Evolutionary conservation across 1,140 invertebrate genomes (phyloP), one percentile per base, ranked within the genome.

Genomic region (Glossosoma conforme): DNA sequence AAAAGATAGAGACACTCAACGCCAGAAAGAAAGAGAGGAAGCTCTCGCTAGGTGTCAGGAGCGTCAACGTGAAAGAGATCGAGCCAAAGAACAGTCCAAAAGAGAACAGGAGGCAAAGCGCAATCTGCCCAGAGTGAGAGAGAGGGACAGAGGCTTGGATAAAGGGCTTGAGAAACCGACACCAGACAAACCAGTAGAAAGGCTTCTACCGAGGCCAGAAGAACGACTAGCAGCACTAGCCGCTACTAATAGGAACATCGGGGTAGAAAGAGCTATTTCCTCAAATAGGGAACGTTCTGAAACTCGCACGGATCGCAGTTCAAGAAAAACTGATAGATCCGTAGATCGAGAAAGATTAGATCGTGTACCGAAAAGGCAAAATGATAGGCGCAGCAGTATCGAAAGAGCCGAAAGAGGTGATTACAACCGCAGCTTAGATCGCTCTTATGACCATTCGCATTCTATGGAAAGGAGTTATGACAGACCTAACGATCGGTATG

Each of bases 1-100:
- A n/a, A 68, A 67, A 40, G 63, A 58, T 22, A 53, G 66, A 28
- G 53, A 70, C 8, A 71, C 75, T 0, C 74, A 74, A 1, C 60
- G 76, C 13, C 74, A 79, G 50, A 79, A 77, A 58, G 76, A 78
- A 57, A 65, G 77, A 58, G 72, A 82, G 65, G 77, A 78, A 51
- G 75, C 75, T 0, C 60, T 78, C 46, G 76, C 76, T 0, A 65
- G 78, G 21, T 74, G 75, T 51, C 76, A 78, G 58, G 77, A 78
- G 49, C 65, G 76, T 6, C 76, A 78, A 51, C 70, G 81, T 44
- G 81, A 82, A 47, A 67, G 81, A 3, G 81, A 84, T 54, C 69
- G 82, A 48, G 65, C 77, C 52, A 72, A 72, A 60, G 71, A 74
- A 33, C 52, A 58, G 46, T 60, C 45, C 38, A 74, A 76, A 63